Percentiles rank a stretch among this genome's conserved stretches.
These are phyloP conservation scores for Aplocera efformata DNA, from an alignment of 2,888 invertebrate genomes.

Conservation along the genomic window DNA sequence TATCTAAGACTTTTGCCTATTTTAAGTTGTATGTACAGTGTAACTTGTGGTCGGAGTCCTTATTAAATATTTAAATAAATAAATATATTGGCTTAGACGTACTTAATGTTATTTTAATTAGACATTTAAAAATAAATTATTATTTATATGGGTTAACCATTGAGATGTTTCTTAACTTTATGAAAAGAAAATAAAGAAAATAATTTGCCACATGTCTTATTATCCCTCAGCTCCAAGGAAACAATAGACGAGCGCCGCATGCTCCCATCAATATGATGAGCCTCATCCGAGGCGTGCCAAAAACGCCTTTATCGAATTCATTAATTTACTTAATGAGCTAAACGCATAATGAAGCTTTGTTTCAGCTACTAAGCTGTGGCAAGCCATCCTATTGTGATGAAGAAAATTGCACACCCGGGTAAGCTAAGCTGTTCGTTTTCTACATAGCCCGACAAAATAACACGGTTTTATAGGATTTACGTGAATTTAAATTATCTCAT, in stretches of 20 bases:
- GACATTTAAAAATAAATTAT: too few species aligned
- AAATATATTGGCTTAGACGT: too few species aligned
- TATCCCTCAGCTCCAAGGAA: constrained; percentile 17
- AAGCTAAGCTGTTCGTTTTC: constrained; percentile 38
- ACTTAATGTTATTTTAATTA: too few species aligned
- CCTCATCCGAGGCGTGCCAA: constrained; percentile 45
- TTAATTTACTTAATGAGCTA: constrained; percentile 68
- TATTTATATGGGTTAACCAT: too few species aligned
- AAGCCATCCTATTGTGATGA: constrained; percentile 50
- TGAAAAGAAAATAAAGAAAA: constrained; percentile 19
- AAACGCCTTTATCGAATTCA: constrained; percentile 56
- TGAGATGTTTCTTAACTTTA: too few species aligned
- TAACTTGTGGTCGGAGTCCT: too few species aligned
- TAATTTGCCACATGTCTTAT: constrained; percentile 20
- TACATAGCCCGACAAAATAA: constrained; percentile 21
- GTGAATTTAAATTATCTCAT: constrained; percentile 17
- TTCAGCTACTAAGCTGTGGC: constrained; percentile 45
- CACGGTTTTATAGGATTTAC: constrained; percentile 22
- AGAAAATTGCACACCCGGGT: constrained; percentile 46
- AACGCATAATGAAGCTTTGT: constrained; percentile 65
- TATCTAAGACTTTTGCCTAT: too few species aligned
- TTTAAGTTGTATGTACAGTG: too few species aligned
- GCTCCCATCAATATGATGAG: constrained; percentile 50
- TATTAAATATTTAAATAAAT: too few species aligned
- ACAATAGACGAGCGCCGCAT: constrained; percentile 34